A percentile compares a stretch with the other conserved stretches of the same genome.
phyloP scores from a whole-genome alignment of 2,888 invertebrate species.

The Ichneumoninae sp. region DNA sequence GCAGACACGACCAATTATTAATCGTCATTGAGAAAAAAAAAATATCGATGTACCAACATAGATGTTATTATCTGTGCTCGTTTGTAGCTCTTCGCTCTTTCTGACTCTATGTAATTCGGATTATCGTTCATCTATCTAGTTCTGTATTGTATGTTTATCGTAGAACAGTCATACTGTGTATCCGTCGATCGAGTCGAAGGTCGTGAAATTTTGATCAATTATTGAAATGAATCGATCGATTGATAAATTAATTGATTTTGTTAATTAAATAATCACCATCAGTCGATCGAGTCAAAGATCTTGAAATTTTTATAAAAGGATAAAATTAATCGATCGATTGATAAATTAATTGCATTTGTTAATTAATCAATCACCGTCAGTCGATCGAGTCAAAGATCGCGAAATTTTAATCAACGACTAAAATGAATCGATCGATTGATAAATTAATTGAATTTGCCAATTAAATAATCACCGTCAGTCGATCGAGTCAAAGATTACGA shows the following conservation, averaged over 20 bases:
- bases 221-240: background rate
- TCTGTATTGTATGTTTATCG: constrained; percentile 35
- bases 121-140: constrained; percentile 22
- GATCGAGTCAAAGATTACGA: too few species aligned
- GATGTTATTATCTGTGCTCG: constrained; percentile 59
- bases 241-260: background rate
- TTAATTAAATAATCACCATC: background rate
- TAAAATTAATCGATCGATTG: too few species aligned
- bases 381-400: too few species aligned
- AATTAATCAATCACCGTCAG: too few species aligned
- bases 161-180: constrained; percentile 6
- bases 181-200: background rate
- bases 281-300: background rate
- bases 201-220: too few species aligned
- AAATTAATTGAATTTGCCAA: too few species aligned
- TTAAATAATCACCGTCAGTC: too few species aligned
- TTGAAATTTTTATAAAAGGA: too few species aligned
- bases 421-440: constrained; percentile 11
- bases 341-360: too few species aligned
- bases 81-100: constrained; percentile 60
- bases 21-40: constrained; percentile 12
- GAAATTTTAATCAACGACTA: too few species aligned
- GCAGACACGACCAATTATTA: background rate
- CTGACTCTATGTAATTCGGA: constrained; percentile 32
- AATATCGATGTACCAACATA: constrained; percentile 52